phyloP scores from a whole-genome alignment of 2,888 invertebrate species.

The Sphecodes monilicornis region DNA sequence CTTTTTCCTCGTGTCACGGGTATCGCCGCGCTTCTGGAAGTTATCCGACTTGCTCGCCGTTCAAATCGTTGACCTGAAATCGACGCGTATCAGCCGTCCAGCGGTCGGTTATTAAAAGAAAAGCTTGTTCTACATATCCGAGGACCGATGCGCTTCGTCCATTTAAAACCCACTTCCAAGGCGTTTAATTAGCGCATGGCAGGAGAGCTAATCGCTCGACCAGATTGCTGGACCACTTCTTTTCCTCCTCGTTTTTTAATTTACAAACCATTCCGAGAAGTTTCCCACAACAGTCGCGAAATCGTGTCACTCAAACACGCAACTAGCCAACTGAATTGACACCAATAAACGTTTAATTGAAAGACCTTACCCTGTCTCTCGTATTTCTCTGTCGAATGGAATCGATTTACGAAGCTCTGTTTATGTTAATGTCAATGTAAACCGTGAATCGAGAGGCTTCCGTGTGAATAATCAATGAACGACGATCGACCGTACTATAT shows the following conservation, averaged over 20 bases:
- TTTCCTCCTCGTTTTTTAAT: not conserved
- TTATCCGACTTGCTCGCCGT: not conserved
- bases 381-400: not conserved
- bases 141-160: slow-evolving; percentile 36
- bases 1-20: not conserved
- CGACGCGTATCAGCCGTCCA: not conserved
- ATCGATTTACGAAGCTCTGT: slow-evolving; percentile 8
- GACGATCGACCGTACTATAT: not conserved
- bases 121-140: slow-evolving; percentile 48
- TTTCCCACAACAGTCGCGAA: not conserved
- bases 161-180: slow-evolving; percentile 34
- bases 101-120: slow-evolving; percentile 21
- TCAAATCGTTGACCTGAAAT: slow-evolving; percentile 13
- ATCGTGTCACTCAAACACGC: not conserved
- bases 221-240: not conserved
- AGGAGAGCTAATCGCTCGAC: slow-evolving; percentile 20
- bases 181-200: slow-evolving; percentile 11
- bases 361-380: not conserved
- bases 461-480: not conserved
- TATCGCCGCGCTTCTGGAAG: not conserved
- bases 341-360: slow-evolving; percentile 36
- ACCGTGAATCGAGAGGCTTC: not conserved
- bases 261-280: not conserved
- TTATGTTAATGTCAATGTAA: not conserved
- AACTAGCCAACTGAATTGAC: slow-evolving; percentile 16